Evolutionary conservation across 2,888 invertebrate genomes (phyloP).

Genomic region (Hirtodrosophila cameraria): DNA sequence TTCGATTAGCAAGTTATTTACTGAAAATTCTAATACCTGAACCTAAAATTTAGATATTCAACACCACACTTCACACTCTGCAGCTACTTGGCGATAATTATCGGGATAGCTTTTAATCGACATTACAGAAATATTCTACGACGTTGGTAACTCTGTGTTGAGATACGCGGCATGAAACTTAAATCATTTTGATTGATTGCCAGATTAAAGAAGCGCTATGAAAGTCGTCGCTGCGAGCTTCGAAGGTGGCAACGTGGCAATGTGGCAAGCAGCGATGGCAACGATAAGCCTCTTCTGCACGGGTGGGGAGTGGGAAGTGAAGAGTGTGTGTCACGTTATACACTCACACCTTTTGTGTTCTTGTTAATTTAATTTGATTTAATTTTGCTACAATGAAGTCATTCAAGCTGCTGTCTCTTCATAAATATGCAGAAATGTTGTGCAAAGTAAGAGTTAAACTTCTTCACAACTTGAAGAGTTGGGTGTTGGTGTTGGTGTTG

Average conservation of each 20-base stretch:
- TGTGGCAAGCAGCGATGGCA: constrained; percentile 25
- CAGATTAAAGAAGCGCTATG: constrained; percentile 64
- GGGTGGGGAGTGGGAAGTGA: not conserved
- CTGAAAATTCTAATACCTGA: not conserved
- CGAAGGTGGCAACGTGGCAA: constrained; percentile 11
- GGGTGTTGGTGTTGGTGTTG: not conserved
- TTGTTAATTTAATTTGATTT: constrained; percentile 78
- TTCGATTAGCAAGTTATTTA: too few species aligned
- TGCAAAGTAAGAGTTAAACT: constrained; percentile 4
- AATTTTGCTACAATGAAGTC: constrained; percentile 77
- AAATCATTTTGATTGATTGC: constrained; percentile 82
- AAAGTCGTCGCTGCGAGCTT: not conserved
- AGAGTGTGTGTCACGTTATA: not conserved
- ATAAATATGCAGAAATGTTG: constrained; percentile 61
- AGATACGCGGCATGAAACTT: constrained; percentile 74
- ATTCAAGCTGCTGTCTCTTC: constrained; percentile 57
- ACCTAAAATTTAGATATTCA: constrained; percentile 7
- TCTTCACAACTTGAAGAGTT: constrained; percentile 2
- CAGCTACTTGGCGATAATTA: not conserved
- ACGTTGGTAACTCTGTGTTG: constrained; percentile 1
- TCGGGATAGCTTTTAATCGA: constrained; percentile 2
- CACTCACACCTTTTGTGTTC: constrained; percentile 57
- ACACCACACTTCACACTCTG: not conserved
- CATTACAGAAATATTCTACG: constrained; percentile 15
- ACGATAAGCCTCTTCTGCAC: constrained; percentile 28